Base-by-base conservation (phyloP, 2,797 vertebrate genomes). In the Lacerta agilis region DNA sequence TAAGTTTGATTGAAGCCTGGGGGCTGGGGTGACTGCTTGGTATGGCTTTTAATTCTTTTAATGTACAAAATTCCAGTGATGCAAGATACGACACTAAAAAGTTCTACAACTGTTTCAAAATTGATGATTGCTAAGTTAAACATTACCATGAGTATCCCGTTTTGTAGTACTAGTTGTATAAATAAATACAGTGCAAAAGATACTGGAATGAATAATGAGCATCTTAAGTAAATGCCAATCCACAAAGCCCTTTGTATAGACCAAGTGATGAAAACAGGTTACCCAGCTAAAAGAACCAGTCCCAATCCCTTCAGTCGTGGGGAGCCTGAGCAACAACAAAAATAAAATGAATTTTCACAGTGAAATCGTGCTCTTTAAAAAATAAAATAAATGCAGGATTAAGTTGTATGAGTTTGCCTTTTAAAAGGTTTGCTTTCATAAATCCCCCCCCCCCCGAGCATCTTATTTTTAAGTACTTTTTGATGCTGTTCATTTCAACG, bases 1-100 rank as follows among this genome's bases (percentile, higher is more conserved):
- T n/a, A n/a, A n/a, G n/a, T n/a, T n/a, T n/a, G n/a, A n/a, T n/a
- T n/a, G n/a, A n/a, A n/a, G n/a, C n/a, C n/a, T n/a, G n/a, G n/a
- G 72, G 81, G 55, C 45, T 41, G 43, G 43, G 69, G n/a, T 76
- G 23, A 13, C n/a, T 82, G 41, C n/a, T 82, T 49, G 29, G 38
- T 49, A 69, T 67, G 58, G 71, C 25, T 73, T 80, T 80, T 64
- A 85, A 85, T 80, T 75, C 73, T 78, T 41, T 23, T 79, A 84
- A 79, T 79, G 20, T 49, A 75, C 49, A 23, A 27, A 43, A 36
- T 79, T 84, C 49, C 71, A 85, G 41, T 17, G n/a, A 13, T 38
- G 23, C 43, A 49, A 80, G 36, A 36, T 27, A 49, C n/a, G 38
- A 38, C 27, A 55, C 73, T 49, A 36, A 79, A 2, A 8, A 75